Evolutionary conservation across 2,797 vertebrate species (phyloP).

Genomic region (Acanthis flammea): DNA sequence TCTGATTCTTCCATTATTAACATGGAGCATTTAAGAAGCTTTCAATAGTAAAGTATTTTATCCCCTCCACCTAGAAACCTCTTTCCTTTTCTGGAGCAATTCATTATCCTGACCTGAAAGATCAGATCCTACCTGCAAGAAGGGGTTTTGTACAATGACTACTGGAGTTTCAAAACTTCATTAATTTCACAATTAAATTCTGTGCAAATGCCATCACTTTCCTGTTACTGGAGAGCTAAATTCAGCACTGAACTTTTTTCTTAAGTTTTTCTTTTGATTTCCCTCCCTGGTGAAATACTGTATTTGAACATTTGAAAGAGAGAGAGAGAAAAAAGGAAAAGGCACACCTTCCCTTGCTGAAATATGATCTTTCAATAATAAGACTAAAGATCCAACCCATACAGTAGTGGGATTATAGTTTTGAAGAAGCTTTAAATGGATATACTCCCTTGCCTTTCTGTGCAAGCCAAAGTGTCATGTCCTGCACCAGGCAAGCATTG

Average conservation of each 20-base stretch:
- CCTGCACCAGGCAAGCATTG: not conserved
- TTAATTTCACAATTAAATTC: not conserved
- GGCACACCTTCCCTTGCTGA: not conserved
- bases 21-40: not conserved
- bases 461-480: not conserved
- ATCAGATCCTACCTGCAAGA: not conserved
- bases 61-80: not conserved
- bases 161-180: not conserved
- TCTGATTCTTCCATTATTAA: not conserved
- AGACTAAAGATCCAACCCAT: not conserved
- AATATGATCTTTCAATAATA: not conserved
- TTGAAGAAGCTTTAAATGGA: not conserved
- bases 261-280: not conserved
- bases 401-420: not conserved
- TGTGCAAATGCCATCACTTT: not conserved
- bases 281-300: not conserved
- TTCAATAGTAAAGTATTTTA: not conserved
- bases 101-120: not conserved
- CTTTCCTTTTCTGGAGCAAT: not conserved
- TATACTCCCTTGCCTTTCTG: not conserved
- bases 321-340: not conserved
- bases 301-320: not conserved
- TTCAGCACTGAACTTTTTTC: not conserved
- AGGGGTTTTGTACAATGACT: not conserved
- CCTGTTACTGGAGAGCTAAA: not conserved